Conservation (phyloP, 2,888 invertebrate species). For the Ceramica pisi region DNA sequence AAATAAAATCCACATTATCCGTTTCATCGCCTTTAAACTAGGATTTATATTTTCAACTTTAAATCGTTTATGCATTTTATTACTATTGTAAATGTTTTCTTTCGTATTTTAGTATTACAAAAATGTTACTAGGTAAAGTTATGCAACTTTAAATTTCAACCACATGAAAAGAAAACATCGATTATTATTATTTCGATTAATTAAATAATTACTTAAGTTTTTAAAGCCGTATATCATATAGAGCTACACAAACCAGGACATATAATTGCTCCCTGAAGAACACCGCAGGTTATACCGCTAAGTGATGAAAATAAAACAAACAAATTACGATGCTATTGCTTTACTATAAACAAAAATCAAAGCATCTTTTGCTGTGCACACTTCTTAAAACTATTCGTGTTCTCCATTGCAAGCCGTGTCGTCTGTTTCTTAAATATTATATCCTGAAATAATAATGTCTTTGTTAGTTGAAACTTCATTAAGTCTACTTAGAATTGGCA, state of each 20-base stretch:
- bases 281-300: neutral
- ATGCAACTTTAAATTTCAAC: neutral
- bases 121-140: neutral
- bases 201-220: neutral
- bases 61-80: constrained; percentile 35
- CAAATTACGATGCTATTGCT: constrained; percentile 52
- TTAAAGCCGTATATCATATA: neutral
- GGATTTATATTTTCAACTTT: neutral
- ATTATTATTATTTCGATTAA: too few species aligned
- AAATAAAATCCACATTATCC: constrained; percentile 26
- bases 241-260: neutral
- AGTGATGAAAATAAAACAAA: constrained; percentile 56
- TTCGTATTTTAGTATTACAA: neutral
- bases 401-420: constrained; percentile 38
- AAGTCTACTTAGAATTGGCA: neutral
- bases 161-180: too few species aligned
- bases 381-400: constrained; percentile 53
- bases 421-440: constrained; percentile 41
- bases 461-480: constrained; percentile 4
- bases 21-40: constrained; percentile 6
- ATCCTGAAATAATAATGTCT: constrained; percentile 55
- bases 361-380: constrained; percentile 66
- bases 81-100: constrained; percentile 24
- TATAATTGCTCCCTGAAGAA: neutral
- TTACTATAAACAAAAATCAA: constrained; percentile 42